Conservation (phyloP, 2,797 vertebrate species). For the Syngnathus acus region DNA sequence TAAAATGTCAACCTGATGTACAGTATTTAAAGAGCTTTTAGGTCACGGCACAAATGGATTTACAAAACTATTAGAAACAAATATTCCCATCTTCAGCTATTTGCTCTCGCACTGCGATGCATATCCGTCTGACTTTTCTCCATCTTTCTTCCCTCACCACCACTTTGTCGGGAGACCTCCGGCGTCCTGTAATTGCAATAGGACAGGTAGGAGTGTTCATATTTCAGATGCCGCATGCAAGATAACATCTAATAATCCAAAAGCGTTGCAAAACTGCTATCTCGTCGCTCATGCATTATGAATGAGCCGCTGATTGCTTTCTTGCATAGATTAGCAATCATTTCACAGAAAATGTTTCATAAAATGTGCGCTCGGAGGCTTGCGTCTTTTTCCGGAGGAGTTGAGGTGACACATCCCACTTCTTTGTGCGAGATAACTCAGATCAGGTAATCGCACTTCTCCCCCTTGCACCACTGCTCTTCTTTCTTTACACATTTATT, state of each 20-base stretch:
- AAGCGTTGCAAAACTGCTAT: conserved; percentile 73
- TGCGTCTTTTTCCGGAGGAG: conserved; percentile 59
- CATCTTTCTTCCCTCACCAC: conserved; percentile 18
- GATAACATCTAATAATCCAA: conserved; percentile 79
- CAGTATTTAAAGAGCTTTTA: conserved; percentile 56
- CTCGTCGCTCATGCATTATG: conserved; percentile 78
- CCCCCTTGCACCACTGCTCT: conserved; percentile 44
- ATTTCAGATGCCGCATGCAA: conserved; percentile 72
- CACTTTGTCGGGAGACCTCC: conserved; percentile 44
- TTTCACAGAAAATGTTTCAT: conserved; percentile 72
- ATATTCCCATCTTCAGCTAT: conserved; percentile 57
- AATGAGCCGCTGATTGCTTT: conserved; percentile 79
- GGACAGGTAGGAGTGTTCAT: conserved; percentile 75
- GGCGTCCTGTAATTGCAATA: conserved; percentile 67
- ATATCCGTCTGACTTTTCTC: conserved; percentile 40
- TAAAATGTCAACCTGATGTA: conserved; percentile 68
- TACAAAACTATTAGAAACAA: conserved; percentile 64
- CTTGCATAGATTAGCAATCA: conserved; percentile 84
- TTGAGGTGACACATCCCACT: conserved; percentile 58
- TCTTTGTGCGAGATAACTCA: conserved; percentile 61
- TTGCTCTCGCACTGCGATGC: conserved; percentile 53
- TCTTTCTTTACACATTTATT: conserved; percentile 62
- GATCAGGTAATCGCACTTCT: conserved; percentile 64
- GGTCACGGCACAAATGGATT: conserved; percentile 60
- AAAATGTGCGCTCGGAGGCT: conserved; percentile 62